A percentile compares a stretch with the other conserved stretches of the same genome.
These are phyloP conservation scores for Tetramorium parvispinum DNA, from an alignment of 1,140 invertebrate species.

Conservation along the genomic window DNA sequence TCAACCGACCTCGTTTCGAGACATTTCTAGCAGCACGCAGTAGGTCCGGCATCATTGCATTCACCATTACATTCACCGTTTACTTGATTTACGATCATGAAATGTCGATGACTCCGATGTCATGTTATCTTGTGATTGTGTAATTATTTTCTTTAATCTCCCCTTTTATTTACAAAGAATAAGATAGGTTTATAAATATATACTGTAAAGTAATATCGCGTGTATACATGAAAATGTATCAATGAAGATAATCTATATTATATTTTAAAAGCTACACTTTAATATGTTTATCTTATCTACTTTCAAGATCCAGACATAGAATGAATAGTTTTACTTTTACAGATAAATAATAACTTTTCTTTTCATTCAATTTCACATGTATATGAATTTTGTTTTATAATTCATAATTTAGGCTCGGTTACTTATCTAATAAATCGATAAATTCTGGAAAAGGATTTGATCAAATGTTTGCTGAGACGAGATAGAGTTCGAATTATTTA, in stretches of 20 bases:
- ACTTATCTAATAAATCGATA: neutral
- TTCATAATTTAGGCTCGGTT: neutral
- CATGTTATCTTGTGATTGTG: slow-evolving; percentile 72
- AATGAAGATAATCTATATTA: neutral
- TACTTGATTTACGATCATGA: slow-evolving; percentile 81
- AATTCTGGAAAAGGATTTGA: neutral
- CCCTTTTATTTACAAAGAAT: neutral
- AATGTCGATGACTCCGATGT: slow-evolving; percentile 65
- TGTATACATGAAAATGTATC: neutral
- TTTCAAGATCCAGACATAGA: too few species aligned
- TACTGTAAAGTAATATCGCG: neutral
- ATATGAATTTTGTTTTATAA: neutral
- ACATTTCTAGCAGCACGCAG: slow-evolving; percentile 45
- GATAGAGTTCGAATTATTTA: neutral
- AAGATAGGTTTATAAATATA: neutral
- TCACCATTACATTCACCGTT: slow-evolving; percentile 57
- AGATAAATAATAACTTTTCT: neutral
- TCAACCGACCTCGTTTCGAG: slow-evolving; percentile 61
- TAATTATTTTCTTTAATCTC: slow-evolving; percentile 56
- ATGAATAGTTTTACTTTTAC: too few species aligned
- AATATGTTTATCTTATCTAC: neutral
- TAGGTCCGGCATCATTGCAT: slow-evolving; percentile 65
- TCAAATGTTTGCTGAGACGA: neutral
- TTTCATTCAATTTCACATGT: neutral
- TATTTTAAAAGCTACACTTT: neutral